Base-by-base conservation (phyloP, 1,140 invertebrate species). In the Neodiprion pinetum region DNA sequence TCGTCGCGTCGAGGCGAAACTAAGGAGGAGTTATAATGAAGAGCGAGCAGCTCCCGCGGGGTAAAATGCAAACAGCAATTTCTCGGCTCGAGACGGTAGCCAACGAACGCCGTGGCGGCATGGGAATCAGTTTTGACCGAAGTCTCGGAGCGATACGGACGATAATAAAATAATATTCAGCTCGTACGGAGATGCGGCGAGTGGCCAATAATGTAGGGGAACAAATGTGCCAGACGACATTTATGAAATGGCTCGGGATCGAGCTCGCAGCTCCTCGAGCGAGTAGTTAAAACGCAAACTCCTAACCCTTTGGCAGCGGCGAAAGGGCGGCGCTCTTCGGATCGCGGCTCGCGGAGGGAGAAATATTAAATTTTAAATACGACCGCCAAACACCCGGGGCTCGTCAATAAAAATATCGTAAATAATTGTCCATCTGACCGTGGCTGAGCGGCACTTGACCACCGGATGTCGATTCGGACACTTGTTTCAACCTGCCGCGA, bases 201-300 rank as follows among this genome's bases (percentile, higher is more conserved):
- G 65, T 61, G 66, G 75, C 77, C 80, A 84, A 84, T 85, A 85
- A 85, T 80, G 80, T 85, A 70, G 78, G 69, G 70, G 82, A 84
- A 85, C 83, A 84, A 85, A 85, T 85, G 84, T 84, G 79, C 84
- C 84, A 85, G 84, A 85, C 84, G 84, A 85, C 84, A 84, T 85
- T 85, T 85, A 85, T 85, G 83, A 83, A 85, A 82, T 77, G 80
- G 80, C 80, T 78, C 68, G 74, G 28, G 77, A 72, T 72, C 79
- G 53, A 61, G 78, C 73, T 76, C 28, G 28, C 28, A 40, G 28
- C 28, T 79, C 77, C 79, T 78, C 78, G 72, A 76, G 74, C 68
- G 65, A 50, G 76, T 72, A 76, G 70, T 80, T 78, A 77, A 73
- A 53, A 78, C 82, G 83, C 83, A 82, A 83, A 83, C 83, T 82